phyloP scores from a whole-genome alignment of 2,113 vertebrate species.

The Cepphus grylle region DNA sequence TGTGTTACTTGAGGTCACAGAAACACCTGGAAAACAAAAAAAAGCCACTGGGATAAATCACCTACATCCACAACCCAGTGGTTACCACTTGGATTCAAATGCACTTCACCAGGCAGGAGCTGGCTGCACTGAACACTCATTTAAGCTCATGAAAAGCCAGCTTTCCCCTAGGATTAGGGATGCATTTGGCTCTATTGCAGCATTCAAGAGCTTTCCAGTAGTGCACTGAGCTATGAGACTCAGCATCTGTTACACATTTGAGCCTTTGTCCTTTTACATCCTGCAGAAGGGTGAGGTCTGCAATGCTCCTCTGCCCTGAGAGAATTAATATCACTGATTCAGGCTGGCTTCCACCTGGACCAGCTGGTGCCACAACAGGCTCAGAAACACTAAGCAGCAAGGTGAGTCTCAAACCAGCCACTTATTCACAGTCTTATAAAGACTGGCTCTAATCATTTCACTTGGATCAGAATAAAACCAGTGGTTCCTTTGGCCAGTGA shows the following conservation, averaged over 20 bases:
- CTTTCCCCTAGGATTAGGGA: background rate
- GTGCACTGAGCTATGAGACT: background rate
- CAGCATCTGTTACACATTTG: background rate
- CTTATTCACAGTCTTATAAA: background rate
- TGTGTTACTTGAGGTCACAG: conserved; percentile 85
- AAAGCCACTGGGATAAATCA: background rate
- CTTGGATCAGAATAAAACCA: background rate
- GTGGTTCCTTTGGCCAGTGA: background rate
- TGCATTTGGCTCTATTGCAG: background rate
- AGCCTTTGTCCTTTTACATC: background rate
- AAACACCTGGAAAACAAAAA: conserved; percentile 77
- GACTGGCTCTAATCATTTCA: background rate
- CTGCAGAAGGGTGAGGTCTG: background rate
- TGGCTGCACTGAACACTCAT: background rate
- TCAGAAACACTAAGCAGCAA: background rate
- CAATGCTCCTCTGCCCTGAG: background rate
- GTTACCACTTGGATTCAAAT: background rate
- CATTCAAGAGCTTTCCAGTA: background rate
- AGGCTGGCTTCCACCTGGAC: background rate
- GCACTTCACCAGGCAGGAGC: background rate
- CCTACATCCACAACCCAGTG: fast-evolving
- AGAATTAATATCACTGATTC: background rate
- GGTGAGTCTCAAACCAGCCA: background rate
- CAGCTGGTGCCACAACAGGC: background rate
- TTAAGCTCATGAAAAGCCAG: background rate